Conservation (phyloP, 2,113 vertebrate species). For the Paramisgurnus dabryanus region DNA sequence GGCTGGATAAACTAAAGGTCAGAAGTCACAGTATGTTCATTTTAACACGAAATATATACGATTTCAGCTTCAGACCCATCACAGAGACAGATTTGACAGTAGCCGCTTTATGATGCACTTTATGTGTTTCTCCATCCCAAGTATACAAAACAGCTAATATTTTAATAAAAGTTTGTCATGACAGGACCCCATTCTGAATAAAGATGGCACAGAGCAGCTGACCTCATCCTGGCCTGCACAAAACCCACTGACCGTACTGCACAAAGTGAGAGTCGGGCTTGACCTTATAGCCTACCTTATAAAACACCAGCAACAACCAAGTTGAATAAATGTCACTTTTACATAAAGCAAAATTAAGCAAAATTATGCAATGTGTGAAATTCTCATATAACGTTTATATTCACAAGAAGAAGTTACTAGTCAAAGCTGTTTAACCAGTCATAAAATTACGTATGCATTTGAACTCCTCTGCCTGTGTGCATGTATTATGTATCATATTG, state of each 20-base stretch:
- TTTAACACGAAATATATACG: not conserved
- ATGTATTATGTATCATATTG: not conserved
- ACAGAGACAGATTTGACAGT: not conserved
- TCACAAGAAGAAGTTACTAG: too few species aligned
- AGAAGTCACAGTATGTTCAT: constrained; percentile 35
- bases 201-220: constrained; percentile 67
- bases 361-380: too few species aligned
- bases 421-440: too few species aligned
- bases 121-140: too few species aligned
- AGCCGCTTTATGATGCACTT: not conserved
- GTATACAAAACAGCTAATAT: too few species aligned
- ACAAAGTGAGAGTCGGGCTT: constrained; percentile 63
- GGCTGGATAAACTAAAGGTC: constrained; percentile 79
- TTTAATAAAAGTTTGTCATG: not conserved
- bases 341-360: too few species aligned
- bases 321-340: not conserved
- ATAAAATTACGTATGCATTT: too few species aligned
- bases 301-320: not conserved
- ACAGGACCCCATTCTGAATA: constrained; percentile 76
- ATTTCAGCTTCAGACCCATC: not conserved
- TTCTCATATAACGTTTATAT: too few species aligned
- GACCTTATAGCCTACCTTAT: too few species aligned
- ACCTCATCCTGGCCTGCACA: constrained; percentile 43
- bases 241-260: constrained; percentile 64
- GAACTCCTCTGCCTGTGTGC: not conserved